Evolutionary conservation across 2,797 vertebrate species (phyloP).

Genomic region (Sebastes hubbsi): DNA sequence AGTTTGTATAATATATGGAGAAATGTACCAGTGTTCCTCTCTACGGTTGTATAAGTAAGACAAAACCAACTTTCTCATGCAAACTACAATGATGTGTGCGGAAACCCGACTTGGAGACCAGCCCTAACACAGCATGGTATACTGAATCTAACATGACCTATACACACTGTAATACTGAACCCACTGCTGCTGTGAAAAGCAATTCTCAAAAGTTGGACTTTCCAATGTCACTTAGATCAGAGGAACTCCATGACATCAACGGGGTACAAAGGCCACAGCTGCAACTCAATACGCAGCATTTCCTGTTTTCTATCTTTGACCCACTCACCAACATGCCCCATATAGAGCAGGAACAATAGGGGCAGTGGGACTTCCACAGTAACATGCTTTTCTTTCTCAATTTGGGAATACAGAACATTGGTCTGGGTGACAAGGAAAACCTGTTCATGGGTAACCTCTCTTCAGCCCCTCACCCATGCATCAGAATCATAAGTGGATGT

Average conservation of each 20-base stretch:
- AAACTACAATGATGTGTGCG: background rate
- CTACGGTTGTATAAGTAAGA: too few relatives aligned
- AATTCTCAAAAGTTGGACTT: constrained; percentile 10
- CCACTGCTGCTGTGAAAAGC: background rate
- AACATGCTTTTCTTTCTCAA: background rate
- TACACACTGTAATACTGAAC: background rate
- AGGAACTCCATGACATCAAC: constrained; percentile 48
- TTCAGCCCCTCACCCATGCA: background rate
- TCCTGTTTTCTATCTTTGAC: constrained; percentile 31
- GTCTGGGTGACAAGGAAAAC: background rate
- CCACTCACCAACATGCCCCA: background rate
- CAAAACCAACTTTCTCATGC: too few relatives aligned
- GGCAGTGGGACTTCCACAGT: constrained; percentile 12
- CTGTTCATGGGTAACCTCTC: background rate
- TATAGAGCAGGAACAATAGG: constrained; percentile 6
- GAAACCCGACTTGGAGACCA: background rate
- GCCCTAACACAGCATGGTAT: background rate
- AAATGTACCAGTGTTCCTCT: too few relatives aligned
- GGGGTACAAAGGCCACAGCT: constrained; percentile 62
- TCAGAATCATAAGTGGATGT: background rate
- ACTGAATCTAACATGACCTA: background rate
- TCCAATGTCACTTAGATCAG: constrained; percentile 43
- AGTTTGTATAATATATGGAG: too few relatives aligned
- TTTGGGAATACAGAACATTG: background rate
- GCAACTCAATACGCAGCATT: constrained; percentile 40